Conservation (phyloP, 2,888 invertebrate species). For the Pristionchus fissidentatus region DNA sequence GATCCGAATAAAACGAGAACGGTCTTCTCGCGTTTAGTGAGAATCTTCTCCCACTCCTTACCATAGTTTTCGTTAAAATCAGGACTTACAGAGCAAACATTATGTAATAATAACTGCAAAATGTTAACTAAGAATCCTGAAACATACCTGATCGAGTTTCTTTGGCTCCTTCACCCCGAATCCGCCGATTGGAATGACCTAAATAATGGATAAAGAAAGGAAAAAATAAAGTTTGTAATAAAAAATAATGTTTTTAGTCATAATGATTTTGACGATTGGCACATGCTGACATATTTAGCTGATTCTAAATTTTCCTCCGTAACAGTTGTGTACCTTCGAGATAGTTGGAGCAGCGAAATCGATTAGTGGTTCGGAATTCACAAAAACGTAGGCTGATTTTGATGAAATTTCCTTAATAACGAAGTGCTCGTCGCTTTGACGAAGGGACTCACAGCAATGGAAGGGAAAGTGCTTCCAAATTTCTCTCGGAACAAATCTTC, state of each 20-base stretch:
- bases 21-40: background rate
- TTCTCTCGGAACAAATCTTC: background rate
- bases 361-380: constrained; percentile 7
- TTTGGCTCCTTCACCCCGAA: background rate
- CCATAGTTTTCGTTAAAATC: no score
- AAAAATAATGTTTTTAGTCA: no score
- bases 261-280: no score
- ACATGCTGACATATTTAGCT: no score
- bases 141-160: no score
- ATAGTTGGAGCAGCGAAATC: constrained; percentile 25
- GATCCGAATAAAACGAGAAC: constrained; percentile 19
- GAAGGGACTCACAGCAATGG: background rate
- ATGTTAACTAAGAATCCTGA: no score
- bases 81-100: no score
- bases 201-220: no score
- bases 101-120: no score
- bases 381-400: background rate
- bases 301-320: no score
- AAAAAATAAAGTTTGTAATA: background rate
- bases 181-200: constrained; percentile 7
- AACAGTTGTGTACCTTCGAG: no score
- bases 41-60: constrained; percentile 27
- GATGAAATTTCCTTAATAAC: constrained; percentile 21
- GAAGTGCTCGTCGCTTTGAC: background rate
- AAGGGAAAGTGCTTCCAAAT: background rate